Base-by-base conservation (phyloP, 2,888 invertebrate genomes). In the Meiosimyza platycephala region DNA sequence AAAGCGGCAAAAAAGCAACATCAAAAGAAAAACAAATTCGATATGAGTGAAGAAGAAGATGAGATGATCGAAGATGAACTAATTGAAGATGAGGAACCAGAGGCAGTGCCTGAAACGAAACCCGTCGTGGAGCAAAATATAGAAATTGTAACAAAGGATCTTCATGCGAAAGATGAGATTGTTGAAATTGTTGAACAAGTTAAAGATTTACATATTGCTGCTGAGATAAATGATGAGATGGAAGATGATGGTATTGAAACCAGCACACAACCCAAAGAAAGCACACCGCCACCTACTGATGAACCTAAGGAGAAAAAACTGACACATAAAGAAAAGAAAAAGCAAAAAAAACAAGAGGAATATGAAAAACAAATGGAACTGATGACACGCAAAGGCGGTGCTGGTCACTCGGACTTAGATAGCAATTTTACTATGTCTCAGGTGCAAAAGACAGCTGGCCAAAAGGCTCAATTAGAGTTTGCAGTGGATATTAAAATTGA, bases 401-500 rank as follows among this genome's bases (percentile, higher is more conserved):
- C 94, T 84, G 96, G 95, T 0, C 94, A 95, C 84, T 95, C 95
- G 55, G 95, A 96, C 72, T 88, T 97, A 16, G 96, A 95, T 73
- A 94, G 94, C 52, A 98, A 99, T 87, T 99, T 99, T 85, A 96
- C 98, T 5, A 95, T 99, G 76, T 98, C 98, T 6, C 93, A 93
- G 82, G 90, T 92, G 79, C 91, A 92, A 89, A 93, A 93, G 86
- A 89, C 91, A 77, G 92, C 92, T 28, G 92, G 92, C 79, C 93
- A 95, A 84, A 90, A 93, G 88, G 92, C 92, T 55, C 93, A 94
- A 51, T 83, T 95, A 79, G 98, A 99, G 84, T 94, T 96, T 85
- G 97, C 98, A 1, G 94, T 97, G 13, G 99, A 99, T 86, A 99
- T 99, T 68, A 99, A 99, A 90, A 95, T 98, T 16, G 99, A 99